Conservation (phyloP, 1,140 invertebrate species). For the Acromyrmex echinatior region DNA sequence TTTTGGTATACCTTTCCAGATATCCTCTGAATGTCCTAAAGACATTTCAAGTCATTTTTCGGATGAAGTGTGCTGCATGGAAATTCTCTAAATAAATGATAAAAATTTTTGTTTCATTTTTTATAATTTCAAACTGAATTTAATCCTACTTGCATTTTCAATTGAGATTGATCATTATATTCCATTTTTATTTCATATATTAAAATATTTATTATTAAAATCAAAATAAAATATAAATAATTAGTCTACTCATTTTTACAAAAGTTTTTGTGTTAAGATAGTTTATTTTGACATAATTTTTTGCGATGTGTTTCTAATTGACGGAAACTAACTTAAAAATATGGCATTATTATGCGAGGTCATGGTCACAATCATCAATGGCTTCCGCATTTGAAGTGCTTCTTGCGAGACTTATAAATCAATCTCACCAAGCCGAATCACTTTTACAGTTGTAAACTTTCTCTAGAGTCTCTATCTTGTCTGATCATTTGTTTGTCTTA, state of each 20-base stretch:
- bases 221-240: not conserved
- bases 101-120: not conserved
- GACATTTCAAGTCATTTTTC: too few relatives aligned
- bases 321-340: not conserved
- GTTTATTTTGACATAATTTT: not conserved
- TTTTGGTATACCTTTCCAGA: too few relatives aligned
- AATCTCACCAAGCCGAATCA: not conserved
- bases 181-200: not conserved
- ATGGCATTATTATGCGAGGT: conserved; percentile 2
- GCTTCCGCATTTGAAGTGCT: conserved; percentile 77
- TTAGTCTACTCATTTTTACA: not conserved
- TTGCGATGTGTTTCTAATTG: not conserved
- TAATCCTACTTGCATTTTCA: not conserved
- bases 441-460: not conserved
- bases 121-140: not conserved
- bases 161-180: not conserved
- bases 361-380: conserved; percentile 69
- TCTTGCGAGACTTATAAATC: conserved; percentile 74
- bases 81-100: not conserved
- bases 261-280: not conserved
- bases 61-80: not conserved
- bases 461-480: too few relatives aligned
- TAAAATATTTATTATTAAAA: not conserved
- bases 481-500: not conserved
- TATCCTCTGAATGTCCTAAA: too few relatives aligned